phyloP scores from a whole-genome alignment of 2,113 vertebrate genomes.

The Ammodytes dubius region DNA sequence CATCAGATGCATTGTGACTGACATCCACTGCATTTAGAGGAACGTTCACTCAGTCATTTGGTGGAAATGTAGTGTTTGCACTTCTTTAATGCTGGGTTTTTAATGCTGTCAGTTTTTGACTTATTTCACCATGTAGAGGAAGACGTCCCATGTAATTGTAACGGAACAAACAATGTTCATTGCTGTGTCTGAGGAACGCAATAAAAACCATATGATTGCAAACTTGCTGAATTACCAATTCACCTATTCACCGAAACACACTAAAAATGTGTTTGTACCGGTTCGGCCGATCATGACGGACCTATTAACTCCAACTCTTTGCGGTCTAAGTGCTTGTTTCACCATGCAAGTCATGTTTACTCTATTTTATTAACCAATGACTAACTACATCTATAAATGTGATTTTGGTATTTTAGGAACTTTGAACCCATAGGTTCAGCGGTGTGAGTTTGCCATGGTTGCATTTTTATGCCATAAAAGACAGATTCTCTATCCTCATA shows the following conservation, averaged over 20 bases:
- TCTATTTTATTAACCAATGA: not conserved
- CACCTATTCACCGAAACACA: not conserved
- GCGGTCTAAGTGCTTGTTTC: not conserved
- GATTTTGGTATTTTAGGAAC: no score
- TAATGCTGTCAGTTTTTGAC: conserved; percentile 36
- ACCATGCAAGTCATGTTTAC: not conserved
- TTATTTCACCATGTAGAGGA: conserved; percentile 16
- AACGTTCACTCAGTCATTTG: conserved; percentile 46
- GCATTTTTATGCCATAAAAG: not conserved
- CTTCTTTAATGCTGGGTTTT: conserved; percentile 20
- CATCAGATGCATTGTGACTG: conserved; percentile 59
- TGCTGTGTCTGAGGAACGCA: not conserved
- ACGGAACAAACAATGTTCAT: conserved; percentile 20
- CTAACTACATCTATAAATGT: not conserved
- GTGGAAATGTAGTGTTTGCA: conserved; percentile 11
- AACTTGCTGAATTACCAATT: not conserved
- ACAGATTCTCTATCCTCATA: not conserved
- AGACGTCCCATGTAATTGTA: conserved; percentile 25
- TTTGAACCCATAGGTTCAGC: not conserved
- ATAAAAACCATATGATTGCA: conserved; percentile 4
- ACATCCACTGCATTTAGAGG: conserved; percentile 49
- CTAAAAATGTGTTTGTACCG: not conserved
- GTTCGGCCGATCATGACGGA: not conserved
- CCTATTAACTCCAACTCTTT: not conserved
- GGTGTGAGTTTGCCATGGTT: not conserved